Conservation (phyloP, 2,888 invertebrate genomes). For the Seladonia tumulorum region DNA sequence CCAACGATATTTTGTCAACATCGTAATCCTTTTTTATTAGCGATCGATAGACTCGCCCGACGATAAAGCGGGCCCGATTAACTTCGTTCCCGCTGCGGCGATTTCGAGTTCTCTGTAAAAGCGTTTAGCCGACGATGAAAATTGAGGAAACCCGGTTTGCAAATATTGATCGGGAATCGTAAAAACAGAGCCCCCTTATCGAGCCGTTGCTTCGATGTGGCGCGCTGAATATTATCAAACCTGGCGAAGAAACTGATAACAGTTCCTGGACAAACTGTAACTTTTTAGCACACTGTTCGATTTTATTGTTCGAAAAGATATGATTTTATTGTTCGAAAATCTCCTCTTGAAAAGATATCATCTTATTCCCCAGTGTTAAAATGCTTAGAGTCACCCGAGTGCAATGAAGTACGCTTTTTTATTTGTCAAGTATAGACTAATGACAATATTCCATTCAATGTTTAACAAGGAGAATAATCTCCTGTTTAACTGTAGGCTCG, state of each 20-base stretch:
- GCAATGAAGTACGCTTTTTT: too few species aligned
- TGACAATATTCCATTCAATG: too few species aligned
- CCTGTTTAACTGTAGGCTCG: too few species aligned
- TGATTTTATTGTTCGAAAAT: neutral
- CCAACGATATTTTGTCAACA: slow-evolving; percentile 9
- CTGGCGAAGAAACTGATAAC: neutral
- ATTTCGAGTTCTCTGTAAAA: neutral
- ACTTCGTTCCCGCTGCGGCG: neutral
- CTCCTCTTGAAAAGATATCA: neutral
- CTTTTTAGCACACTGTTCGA: neutral
- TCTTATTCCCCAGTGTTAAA: neutral
- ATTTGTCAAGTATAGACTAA: too few species aligned
- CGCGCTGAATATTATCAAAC: neutral
- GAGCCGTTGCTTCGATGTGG: neutral
- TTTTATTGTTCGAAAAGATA: neutral
- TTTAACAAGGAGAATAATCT: too few species aligned
- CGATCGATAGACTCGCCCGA: neutral
- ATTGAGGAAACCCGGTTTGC: neutral
- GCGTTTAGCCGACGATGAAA: neutral
- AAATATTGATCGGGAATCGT: neutral
- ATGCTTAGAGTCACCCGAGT: too few species aligned
- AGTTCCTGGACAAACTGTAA: neutral
- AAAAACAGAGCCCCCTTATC: neutral
- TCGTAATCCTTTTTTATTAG: slow-evolving; percentile 17
- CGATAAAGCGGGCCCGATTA: neutral